phyloP scores from a whole-genome alignment of 2,888 invertebrate species.

The Cartodere bifasciata region DNA sequence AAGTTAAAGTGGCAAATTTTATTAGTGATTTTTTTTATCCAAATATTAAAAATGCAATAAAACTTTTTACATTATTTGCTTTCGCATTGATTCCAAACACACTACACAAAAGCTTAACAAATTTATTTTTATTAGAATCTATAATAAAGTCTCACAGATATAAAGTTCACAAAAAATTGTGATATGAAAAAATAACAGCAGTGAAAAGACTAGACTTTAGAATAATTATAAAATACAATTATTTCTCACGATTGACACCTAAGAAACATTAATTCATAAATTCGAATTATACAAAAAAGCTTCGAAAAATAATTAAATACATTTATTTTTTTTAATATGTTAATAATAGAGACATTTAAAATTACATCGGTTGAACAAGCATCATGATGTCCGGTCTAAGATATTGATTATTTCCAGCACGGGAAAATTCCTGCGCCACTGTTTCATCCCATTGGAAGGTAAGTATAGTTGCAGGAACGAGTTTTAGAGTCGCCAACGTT shows the following conservation, averaged over 20 bases:
- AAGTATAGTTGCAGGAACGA: conserved; percentile 74
- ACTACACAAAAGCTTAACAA: too few relatives aligned
- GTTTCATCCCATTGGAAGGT: conserved; percentile 57
- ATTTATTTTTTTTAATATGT: background rate
- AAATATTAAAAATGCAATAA: too few relatives aligned
- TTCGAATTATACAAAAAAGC: background rate
- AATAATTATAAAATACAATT: background rate
- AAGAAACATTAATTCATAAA: background rate
- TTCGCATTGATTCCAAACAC: too few relatives aligned
- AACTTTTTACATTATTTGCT: too few relatives aligned
- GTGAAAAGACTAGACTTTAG: too few relatives aligned
- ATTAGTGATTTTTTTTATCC: too few relatives aligned
- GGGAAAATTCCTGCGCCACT: conserved; percentile 39
- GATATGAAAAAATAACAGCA: too few relatives aligned
- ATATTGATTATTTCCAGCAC: conserved; percentile 45
- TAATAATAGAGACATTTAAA: conserved; percentile 5
- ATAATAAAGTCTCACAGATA: too few relatives aligned
- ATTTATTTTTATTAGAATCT: too few relatives aligned
- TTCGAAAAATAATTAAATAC: background rate
- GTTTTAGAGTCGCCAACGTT: conserved; percentile 61
- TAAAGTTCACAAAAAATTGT: too few relatives aligned
- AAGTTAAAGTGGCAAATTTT: too few relatives aligned
- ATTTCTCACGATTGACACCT: background rate
- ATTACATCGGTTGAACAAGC: conserved; percentile 46
- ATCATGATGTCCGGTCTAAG: conserved; percentile 69